Evolutionary conservation across 2,113 vertebrate genomes (phyloP), one percentile per base, ranked within the genome.

Genomic region (Pelecanoides urinatrix): DNA sequence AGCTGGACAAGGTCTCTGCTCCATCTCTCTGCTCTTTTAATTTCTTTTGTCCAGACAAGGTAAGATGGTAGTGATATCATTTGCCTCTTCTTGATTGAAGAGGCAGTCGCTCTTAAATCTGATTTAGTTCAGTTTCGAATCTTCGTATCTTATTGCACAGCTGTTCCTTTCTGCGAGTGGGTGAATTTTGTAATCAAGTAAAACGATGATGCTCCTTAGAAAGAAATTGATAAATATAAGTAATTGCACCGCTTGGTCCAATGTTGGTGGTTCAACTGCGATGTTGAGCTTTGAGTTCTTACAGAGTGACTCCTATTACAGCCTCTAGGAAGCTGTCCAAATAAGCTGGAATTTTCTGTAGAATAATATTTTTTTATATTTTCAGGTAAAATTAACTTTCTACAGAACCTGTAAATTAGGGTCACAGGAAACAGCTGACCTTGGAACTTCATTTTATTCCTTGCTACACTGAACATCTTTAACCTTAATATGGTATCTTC

Each of bases 171-270:
- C 18, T 85, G 70, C 70, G 74, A 75, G 26, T 23, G 30, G 26
- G 14, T 67, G 25, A 92, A 82, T 82, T 90, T 71, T 67, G 42
- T 78, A 47, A 40, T 74, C 6, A 21, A 8, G 44, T 52, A 26
- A 85, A 55, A 6, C 42, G 52, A 45, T 34, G 16, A 52, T 78
- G 15, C 32, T 66, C 14, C 14, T 84, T 27, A 86, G 65, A 76
- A 90, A 84, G 14, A 63, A 86, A n/a, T 17, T 49, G 18, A 36
- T 66, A 70, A 84, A 44, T 70, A 8, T 20, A 71, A 45, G 3
- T 40, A 58, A 58, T 38, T 84, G 11, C 13, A 59, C 11, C 0
- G 0, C 32, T 82, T 72, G 22, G 16, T 84, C 42, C 5, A 7
- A 0, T 53, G 42, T 11, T 91, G 32, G 18, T 91, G 32, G 18